phyloP scores from a whole-genome alignment of 2,113 vertebrate genomes.

The Caloenas nicobarica region DNA sequence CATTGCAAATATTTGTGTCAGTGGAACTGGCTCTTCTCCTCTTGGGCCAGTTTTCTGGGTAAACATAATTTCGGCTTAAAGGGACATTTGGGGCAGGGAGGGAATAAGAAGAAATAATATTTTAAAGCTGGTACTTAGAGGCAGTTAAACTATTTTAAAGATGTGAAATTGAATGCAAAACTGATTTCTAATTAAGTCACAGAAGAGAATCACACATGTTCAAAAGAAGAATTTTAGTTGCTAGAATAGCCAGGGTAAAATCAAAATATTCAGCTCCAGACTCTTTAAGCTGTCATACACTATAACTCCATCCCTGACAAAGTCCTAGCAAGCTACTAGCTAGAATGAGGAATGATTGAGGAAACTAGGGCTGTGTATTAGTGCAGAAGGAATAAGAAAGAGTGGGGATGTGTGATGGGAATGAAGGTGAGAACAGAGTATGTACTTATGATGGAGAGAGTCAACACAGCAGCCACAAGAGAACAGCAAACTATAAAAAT shows the following conservation, averaged over 20 bases:
- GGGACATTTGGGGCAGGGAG: background rate
- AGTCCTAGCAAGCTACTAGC: background rate
- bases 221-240: background rate
- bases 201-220: background rate
- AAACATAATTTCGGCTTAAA: background rate
- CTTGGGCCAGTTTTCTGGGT: background rate
- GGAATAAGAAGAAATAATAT: background rate
- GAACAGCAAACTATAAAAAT: background rate
- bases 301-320: background rate
- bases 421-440: background rate
- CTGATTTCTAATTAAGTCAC: background rate
- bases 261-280: background rate
- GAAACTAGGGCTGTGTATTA: background rate
- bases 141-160: background rate
- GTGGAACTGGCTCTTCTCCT: background rate
- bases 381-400: background rate
- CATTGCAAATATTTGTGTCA: background rate
- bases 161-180: background rate
- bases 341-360: background rate
- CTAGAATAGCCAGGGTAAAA: background rate
- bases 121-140: background rate
- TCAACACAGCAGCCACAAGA: background rate
- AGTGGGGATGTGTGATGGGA: background rate
- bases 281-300: background rate
- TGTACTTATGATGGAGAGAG: background rate